Base-by-base conservation (phyloP, 30 jellyfish, hydroid and myxozoan species). In the Turritopsis dohrnii region DNA sequence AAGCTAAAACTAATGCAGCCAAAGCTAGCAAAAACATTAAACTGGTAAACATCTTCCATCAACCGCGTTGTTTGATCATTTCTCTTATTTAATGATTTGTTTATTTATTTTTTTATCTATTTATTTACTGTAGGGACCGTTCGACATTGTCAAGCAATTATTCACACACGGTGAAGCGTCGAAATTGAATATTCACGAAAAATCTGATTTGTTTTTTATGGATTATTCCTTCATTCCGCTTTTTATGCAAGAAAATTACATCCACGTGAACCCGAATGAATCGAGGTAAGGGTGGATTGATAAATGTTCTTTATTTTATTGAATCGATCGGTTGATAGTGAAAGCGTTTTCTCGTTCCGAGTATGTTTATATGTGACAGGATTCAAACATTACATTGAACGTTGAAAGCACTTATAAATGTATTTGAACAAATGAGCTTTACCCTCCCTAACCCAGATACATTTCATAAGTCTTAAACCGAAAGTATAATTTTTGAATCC, bases 221-320 rank as follows among this genome's bases (percentile, higher is more conserved):
- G 99, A 94, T 75, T 94, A 94, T 65, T 94, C 99, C 28, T 87
- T 94, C 82, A 87, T 94, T n/a, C 99, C 99, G 53, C 81, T 94
- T 0, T 94, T 94, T 72, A 81, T 94, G 30, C 99, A 94, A 84
- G 97, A 94, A 84, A 94, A 94, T 85, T 94, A 94, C 79, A 74
- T 94, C 28, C 79, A 19, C 18, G 29, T 83, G 74, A 72, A 85
- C 29, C 96, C 96, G 41, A 26, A 69, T 52, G 86, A 79, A 71
- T 84, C 94, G 26, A 89, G 94, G 99, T 94, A 41, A 41, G 60
- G 13, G 5, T 69, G 28, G 28, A 3, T 69, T 3, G 5, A 69
- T 16, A 69, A 1, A 72, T 53, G 18, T 72, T 72, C 22, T 72
- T 72, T 53, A 16, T 18, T 69, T 69, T 69, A 69, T 69, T 69